Percentiles rank a stretch among this genome's conserved stretches.
phyloP scores from a whole-genome alignment of 64 coral and sea anemone species.

The Platygyra sinensis region DNA sequence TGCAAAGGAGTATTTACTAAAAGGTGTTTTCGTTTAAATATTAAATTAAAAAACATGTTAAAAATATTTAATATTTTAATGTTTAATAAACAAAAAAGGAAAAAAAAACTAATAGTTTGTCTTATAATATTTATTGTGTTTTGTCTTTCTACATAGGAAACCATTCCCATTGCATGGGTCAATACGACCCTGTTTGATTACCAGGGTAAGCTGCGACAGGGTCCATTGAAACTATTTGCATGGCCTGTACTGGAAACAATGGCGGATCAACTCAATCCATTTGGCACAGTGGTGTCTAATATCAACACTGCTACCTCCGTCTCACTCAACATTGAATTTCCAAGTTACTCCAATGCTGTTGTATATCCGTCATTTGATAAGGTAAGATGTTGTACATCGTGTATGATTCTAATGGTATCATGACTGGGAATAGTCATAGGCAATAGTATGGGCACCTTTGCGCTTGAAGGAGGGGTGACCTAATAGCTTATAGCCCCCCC shows the following conservation, averaged over 20 bases:
- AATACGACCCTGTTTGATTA: constrained; percentile 97
- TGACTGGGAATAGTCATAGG: too few species aligned
- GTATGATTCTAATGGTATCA: too few species aligned
- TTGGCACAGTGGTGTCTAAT: constrained; percentile 97
- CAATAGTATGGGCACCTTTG: too few species aligned
- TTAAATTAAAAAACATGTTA: too few species aligned
- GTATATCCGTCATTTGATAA: constrained; percentile 91
- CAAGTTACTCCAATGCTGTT: constrained; percentile 76
- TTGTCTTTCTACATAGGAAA: constrained; percentile 45
- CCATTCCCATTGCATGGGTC: constrained; percentile 89
- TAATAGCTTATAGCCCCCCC: too few species aligned
- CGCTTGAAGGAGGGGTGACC: too few species aligned
- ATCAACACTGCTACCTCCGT: constrained; percentile 93
- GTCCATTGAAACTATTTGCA: constrained; percentile 70
- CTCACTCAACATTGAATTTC: constrained; percentile 82
- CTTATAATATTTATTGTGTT: too few species aligned
- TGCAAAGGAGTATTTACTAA: too few species aligned
- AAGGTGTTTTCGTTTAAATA: too few species aligned
- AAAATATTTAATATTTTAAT: too few species aligned
- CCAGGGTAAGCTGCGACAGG: constrained; percentile 89
- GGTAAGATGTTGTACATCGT: constrained; percentile 50
- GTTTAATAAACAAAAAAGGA: neutral
- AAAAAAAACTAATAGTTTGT: too few species aligned
- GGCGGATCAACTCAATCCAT: constrained; percentile 83
- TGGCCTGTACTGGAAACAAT: constrained; percentile 94